phyloP scores from a whole-genome alignment of 2,113 vertebrate genomes.

The Pelecanus crispus region DNA sequence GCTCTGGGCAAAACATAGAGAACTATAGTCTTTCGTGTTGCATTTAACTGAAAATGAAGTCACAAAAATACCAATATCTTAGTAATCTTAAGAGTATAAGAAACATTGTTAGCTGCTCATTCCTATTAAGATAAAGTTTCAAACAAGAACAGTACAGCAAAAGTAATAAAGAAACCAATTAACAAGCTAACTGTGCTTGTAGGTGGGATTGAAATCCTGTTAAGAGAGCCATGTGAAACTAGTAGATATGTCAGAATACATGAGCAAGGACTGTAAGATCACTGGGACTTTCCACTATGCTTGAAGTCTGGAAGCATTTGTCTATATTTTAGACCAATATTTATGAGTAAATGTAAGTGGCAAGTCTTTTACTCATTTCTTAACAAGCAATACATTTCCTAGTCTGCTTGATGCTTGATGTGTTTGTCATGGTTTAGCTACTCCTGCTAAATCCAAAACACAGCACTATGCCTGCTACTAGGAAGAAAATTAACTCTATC shows the following conservation, averaged over 20 bases:
- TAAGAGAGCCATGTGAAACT: neutral
- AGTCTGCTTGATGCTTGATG: neutral
- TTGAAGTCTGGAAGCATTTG: neutral
- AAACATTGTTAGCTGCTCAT: neutral
- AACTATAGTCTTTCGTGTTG: neutral
- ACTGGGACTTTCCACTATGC: neutral
- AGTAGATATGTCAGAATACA: neutral
- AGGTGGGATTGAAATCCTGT: neutral
- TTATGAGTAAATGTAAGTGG: neutral
- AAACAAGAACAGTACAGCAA: neutral
- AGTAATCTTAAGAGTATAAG: neutral
- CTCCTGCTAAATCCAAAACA: no score
- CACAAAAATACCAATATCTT: neutral
- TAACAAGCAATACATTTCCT: neutral
- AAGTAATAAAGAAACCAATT: neutral
- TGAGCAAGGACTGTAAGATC: neutral
- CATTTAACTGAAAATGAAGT: neutral
- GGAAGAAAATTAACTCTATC: no score
- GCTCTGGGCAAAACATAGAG: neutral
- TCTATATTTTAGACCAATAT: neutral
- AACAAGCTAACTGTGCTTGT: neutral
- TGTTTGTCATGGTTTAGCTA: no score
- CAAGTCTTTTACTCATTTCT: neutral
- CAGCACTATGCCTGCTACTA: no score
- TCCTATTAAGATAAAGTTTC: neutral